A percentile compares a stretch with the other conserved stretches of the same genome.
Evolutionary conservation across 2,888 invertebrate genomes (phyloP).

Genomic region (Agrilus biguttatus): DNA sequence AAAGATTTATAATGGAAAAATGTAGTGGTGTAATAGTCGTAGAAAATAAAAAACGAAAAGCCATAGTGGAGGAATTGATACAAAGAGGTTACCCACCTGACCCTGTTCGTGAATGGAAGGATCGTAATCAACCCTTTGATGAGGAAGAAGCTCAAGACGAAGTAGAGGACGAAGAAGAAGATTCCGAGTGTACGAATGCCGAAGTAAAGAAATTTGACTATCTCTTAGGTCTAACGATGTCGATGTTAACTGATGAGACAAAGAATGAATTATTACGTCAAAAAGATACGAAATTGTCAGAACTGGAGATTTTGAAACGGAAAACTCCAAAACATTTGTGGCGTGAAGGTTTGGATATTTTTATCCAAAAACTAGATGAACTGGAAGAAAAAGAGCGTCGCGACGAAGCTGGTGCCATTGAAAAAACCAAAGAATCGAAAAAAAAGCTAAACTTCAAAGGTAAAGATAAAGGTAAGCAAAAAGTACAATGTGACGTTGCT

Average conservation of each 20-base stretch:
- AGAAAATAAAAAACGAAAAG: constrained; percentile 89
- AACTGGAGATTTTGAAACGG: constrained; percentile 44
- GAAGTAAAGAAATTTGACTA: constrained; percentile 82
- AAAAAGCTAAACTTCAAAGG: constrained; percentile 44
- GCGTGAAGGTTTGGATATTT: constrained; percentile 72
- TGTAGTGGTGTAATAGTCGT: constrained; percentile 74
- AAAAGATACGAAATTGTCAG: constrained; percentile 60
- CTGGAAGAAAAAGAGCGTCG: constrained; percentile 62
- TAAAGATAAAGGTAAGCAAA: constrained; percentile 23
- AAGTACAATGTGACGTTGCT: constrained; percentile 19
- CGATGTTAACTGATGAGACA: constrained; percentile 85
- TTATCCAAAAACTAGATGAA: constrained; percentile 52
- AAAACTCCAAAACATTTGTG: constrained; percentile 72
- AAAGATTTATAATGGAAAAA: constrained; percentile 91
- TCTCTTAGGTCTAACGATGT: constrained; percentile 88
- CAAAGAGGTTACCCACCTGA: constrained; percentile 50
- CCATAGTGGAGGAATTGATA: constrained; percentile 73
- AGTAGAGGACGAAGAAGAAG: constrained; percentile 14
- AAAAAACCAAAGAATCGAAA: constrained; percentile 10
- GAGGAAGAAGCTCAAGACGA: constrained; percentile 50
- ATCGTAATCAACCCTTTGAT: constrained; percentile 50
- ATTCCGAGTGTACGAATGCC: constrained; percentile 20
- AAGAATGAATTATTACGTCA: constrained; percentile 83
- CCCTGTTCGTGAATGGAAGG: constrained; percentile 59
- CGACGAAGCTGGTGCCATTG: constrained; percentile 42